A percentile compares a stretch with the other conserved stretches of the same genome.
Conservation (phyloP, 1,140 invertebrate species). For the Scaptomyza montana region DNA sequence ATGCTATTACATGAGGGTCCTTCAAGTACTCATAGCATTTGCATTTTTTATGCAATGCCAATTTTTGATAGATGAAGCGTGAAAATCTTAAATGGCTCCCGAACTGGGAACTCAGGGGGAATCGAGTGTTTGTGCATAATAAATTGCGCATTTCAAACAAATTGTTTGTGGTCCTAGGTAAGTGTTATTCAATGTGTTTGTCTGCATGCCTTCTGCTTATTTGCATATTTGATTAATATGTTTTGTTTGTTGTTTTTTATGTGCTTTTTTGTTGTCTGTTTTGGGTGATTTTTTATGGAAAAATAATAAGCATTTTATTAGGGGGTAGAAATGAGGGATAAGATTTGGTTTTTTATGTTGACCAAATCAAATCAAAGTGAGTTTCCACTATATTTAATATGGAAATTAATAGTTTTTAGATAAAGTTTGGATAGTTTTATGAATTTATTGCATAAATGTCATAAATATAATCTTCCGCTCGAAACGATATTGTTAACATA, state of each 20-base stretch:
- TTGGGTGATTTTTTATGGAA: constrained; percentile 78
- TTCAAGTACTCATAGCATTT: constrained; percentile 34
- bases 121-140: neutral
- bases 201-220: constrained; percentile 44
- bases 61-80: constrained; percentile 78
- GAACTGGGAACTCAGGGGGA: neutral
- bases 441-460: neutral
- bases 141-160: constrained; percentile 34
- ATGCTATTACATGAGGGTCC: too few relatives aligned
- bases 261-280: constrained; percentile 50
- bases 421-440: neutral
- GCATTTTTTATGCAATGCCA: constrained; percentile 71
- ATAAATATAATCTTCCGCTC: too few relatives aligned
- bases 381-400: neutral
- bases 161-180: constrained; percentile 31
- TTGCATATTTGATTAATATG: constrained; percentile 81
- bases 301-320: constrained; percentile 76
- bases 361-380: neutral
- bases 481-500: too few relatives aligned
- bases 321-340: constrained; percentile 20
- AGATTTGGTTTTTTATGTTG: constrained; percentile 1
- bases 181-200: constrained; percentile 22
- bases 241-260: constrained; percentile 55
- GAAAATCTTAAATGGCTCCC: constrained; percentile 44
- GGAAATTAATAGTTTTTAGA: too few relatives aligned